These are phyloP conservation scores for Rhinoderma darwinii DNA, from an alignment of 2,113 vertebrate genomes.

Conservation along the genomic window DNA sequence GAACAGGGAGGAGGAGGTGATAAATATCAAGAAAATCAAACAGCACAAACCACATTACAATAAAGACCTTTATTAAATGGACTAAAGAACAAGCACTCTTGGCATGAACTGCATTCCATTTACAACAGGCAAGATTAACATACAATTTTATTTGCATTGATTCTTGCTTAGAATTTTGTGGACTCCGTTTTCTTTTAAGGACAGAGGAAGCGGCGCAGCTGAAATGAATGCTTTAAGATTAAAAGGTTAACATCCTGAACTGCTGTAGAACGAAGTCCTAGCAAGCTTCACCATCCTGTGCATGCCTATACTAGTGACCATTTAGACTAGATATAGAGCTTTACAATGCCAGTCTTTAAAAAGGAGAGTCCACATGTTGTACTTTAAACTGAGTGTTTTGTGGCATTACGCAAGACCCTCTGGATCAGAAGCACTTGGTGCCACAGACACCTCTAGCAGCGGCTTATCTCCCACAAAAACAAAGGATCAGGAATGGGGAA, in stretches of 20 bases:
- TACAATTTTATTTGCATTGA: slow-evolving; percentile 50
- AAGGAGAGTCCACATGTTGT: neutral
- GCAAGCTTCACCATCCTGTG: neutral
- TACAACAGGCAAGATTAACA: slow-evolving; percentile 47
- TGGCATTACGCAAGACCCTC: neutral
- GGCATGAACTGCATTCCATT: slow-evolving; percentile 37
- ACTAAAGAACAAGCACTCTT: slow-evolving; percentile 45
- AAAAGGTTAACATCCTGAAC: neutral
- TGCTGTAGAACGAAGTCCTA: neutral
- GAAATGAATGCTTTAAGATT: neutral
- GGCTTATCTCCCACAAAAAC: too few species aligned
- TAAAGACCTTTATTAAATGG: slow-evolving; percentile 57
- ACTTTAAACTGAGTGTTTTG: too few species aligned
- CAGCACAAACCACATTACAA: neutral
- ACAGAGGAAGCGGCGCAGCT: neutral
- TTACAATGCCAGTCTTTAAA: neutral
- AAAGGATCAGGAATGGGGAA: too few species aligned
- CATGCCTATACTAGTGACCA: neutral
- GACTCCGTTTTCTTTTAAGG: neutral
- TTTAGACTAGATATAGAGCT: neutral
- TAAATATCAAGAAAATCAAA: neutral
- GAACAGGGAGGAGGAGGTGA: neutral
- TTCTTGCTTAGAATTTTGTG: slow-evolving; percentile 28
- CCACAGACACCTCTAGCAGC: too few species aligned
- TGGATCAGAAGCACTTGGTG: neutral